phyloP scores from a whole-genome alignment of 2,888 invertebrate species.

The Serripes groenlandicus region DNA sequence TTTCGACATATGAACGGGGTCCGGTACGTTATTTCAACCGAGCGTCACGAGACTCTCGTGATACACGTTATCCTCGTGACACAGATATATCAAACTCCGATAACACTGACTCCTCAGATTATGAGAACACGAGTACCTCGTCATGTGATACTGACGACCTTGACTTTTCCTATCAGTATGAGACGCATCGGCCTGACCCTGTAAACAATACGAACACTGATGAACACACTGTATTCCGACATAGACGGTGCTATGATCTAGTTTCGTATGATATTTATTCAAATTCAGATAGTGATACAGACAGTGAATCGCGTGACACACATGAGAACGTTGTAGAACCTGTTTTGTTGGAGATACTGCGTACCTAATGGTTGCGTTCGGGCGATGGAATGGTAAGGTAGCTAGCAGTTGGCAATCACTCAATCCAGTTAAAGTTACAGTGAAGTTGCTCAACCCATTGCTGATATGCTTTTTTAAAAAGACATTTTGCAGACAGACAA shows the following conservation, averaged over 20 bases:
- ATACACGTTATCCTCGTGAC: neutral
- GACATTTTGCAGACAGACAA: no score
- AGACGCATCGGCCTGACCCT: neutral
- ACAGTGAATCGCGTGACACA: neutral
- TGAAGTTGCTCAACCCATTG: no score
- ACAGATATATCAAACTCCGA: neutral
- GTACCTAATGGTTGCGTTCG: neutral
- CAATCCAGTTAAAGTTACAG: no score
- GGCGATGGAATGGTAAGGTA: neutral
- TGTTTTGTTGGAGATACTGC: neutral
- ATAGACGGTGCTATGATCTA: neutral
- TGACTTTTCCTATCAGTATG: conserved; percentile 53
- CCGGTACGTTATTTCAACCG: no score
- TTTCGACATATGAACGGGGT: neutral
- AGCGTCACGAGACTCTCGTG: neutral
- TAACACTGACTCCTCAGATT: conserved; percentile 6
- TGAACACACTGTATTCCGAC: neutral
- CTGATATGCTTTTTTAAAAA: no score
- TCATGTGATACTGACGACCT: conserved; percentile 52
- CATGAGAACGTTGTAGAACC: conserved; percentile 1
- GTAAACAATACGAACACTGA: neutral
- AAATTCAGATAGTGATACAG: conserved; percentile 1
- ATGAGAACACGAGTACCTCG: conserved; percentile 33
- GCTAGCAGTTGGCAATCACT: no score
- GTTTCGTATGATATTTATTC: conserved; percentile 23